phyloP scores from a whole-genome alignment of 2,113 vertebrate species.

The Megaleporinus macrocephalus region DNA sequence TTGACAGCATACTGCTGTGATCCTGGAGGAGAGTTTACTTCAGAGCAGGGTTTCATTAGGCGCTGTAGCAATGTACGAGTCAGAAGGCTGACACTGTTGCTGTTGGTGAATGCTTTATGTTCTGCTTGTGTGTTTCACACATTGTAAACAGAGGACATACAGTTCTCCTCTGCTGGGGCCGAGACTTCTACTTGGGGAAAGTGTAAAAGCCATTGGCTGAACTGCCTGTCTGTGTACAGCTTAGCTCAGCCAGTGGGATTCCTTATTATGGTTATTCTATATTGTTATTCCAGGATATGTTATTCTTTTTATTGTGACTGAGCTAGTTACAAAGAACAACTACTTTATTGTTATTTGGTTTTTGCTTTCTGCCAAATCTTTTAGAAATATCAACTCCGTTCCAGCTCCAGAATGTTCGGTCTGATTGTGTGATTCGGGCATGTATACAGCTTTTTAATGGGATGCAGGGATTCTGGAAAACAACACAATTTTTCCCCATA shows the following conservation, averaged over 20 bases:
- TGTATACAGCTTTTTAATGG: no score
- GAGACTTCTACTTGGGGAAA: not conserved
- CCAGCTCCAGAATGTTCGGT: no score
- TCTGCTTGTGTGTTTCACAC: slow-evolving; percentile 25
- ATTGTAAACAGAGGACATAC: slow-evolving; percentile 11
- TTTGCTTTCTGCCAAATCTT: no score
- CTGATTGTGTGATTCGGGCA: no score
- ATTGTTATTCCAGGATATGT: no score
- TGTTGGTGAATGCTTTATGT: slow-evolving; percentile 52
- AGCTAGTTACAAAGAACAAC: no score
- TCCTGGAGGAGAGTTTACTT: slow-evolving; percentile 36
- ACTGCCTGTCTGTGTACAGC: not conserved
- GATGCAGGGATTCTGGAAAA: no score
- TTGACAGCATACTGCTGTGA: slow-evolving; percentile 43
- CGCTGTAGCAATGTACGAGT: slow-evolving; percentile 31
- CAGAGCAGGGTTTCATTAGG: slow-evolving; percentile 31
- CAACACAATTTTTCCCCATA: no score
- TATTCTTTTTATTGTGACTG: no score
- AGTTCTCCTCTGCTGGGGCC: not conserved
- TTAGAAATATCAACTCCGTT: no score
- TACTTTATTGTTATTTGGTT: no score
- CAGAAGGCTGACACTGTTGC: slow-evolving; percentile 44
- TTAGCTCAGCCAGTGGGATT: not conserved
- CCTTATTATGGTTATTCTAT: no score
- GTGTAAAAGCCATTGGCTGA: not conserved